A percentile compares a stretch with the other conserved stretches of the same genome.
Evolutionary conservation across 1,140 invertebrate species (phyloP).

Genomic region (Kradibia gibbosae): DNA sequence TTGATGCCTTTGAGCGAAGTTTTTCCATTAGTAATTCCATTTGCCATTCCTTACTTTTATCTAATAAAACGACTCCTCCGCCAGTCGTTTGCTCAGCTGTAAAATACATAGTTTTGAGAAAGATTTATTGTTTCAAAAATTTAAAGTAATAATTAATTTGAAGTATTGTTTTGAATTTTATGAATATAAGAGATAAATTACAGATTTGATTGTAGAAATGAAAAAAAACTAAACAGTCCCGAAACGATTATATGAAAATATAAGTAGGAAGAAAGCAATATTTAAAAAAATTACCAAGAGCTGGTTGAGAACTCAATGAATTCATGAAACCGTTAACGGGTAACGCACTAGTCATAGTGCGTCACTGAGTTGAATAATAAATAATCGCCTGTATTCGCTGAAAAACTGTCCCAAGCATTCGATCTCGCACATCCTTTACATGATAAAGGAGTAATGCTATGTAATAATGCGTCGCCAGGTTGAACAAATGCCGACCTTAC

Average conservation of each 20-base stretch:
- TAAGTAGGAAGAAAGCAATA: background rate
- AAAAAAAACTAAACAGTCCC: too few species aligned
- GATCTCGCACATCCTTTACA: constrained; percentile 41
- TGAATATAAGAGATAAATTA: too few species aligned
- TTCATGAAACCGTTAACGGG: constrained; percentile 66
- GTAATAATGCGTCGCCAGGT: background rate
- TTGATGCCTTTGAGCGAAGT: constrained; percentile 82
- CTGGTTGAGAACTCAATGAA: constrained; percentile 64
- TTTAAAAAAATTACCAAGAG: constrained; percentile 60
- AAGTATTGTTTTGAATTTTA: too few species aligned
- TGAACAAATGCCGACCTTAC: too few species aligned
- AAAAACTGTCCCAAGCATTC: background rate
- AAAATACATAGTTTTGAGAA: constrained; percentile 18
- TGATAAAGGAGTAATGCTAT: background rate
- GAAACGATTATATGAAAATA: background rate
- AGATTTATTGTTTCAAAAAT: background rate
- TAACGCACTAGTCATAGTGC: constrained; percentile 56
- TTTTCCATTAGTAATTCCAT: constrained; percentile 91
- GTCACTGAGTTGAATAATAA: background rate
- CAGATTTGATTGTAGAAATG: too few species aligned
- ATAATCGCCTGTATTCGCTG: background rate
- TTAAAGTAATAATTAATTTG: too few species aligned
- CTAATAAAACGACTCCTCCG: constrained; percentile 61
- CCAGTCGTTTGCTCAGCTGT: constrained; percentile 63
- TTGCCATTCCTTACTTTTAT: constrained; percentile 81